Evolutionary conservation across 2,797 vertebrate genomes (phyloP), one percentile per base, ranked within the genome.

Genomic region (Lates japonicus): DNA sequence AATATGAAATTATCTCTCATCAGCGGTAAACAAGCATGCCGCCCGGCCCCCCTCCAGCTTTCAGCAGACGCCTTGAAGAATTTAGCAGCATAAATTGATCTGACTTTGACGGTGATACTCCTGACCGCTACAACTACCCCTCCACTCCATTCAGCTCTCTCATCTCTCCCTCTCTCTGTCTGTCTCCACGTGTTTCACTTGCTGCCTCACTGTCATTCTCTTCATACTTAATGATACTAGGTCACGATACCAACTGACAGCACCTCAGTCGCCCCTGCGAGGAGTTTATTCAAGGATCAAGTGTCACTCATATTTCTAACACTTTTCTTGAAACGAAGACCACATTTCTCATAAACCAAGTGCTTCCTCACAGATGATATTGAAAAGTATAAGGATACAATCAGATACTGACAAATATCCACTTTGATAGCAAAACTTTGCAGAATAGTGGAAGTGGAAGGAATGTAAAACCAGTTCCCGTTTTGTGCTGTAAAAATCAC

Each of bases 1-100:
- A 94, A 95, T 96, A 96, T 95, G 93, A 94, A 96, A 96, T 95
- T 89, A 95, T 95, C 92, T 95, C 91, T 95, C 92, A 95, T 96
- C 94, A 78, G 94, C 85, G 88, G 92, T 92, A 95, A 95, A 93
- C 93, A 93, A 92, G 91, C 92, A 86, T 70, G 92, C 90, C 54
- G 85, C 74, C 85, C 90, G 86, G 76, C 82, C 82, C 88, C 89
- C 1, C 69, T 91, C 92, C 90, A 92, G 88, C 92, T 95, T 96
- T 95, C 94, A 95, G 88, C 83, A 91, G 91, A 89, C 78, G 49
- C 87, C 87, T 73, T 69, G 71, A 90, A 89, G 87, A 87, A 89
- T 88, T 84, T 75, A 81, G 82, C 77, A 65, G 75, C 79, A 85
- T 81, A 81, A 88, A 87, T 76, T 81, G 80, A 74, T 84, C 74